Evolutionary conservation across 2,113 vertebrate genomes (phyloP).

Genomic region (Martes martes): DNA sequence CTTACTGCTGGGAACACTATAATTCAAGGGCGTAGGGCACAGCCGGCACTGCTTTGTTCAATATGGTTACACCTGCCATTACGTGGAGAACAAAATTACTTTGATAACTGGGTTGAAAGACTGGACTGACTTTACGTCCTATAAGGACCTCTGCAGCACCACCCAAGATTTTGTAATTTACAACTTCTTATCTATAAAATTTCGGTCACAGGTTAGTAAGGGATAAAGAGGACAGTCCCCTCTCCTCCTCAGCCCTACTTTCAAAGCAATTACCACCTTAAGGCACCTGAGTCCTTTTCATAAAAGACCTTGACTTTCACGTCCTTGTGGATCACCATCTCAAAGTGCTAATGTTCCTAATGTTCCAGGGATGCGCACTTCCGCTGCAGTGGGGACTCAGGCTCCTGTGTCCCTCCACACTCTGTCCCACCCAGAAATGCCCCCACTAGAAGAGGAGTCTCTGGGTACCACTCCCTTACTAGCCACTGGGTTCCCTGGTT

Average conservation of each 20-base stretch:
- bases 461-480: not conserved
- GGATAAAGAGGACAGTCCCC: not conserved
- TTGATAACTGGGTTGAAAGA: constrained; percentile 37
- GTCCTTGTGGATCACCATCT: not conserved
- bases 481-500: not conserved
- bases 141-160: not conserved
- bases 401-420: not conserved
- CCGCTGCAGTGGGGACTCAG: not conserved
- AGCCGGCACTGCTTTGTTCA: constrained; percentile 28
- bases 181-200: not conserved
- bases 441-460: not conserved
- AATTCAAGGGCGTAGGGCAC: constrained; percentile 36
- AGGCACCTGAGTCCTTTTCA: not conserved
- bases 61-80: constrained; percentile 51
- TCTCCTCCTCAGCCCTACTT: not conserved
- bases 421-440: not conserved
- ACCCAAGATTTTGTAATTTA: constrained; percentile 2
- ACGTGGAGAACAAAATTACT: constrained; percentile 20
- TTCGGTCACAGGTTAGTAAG: not conserved
- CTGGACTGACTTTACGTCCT: not conserved
- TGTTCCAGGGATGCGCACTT: not conserved
- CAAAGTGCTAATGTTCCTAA: not conserved
- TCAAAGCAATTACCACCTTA: not conserved
- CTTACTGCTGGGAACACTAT: not conserved
- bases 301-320: not conserved